Conservation (phyloP, 2,797 vertebrate species). For the Staurois parvus region DNA sequence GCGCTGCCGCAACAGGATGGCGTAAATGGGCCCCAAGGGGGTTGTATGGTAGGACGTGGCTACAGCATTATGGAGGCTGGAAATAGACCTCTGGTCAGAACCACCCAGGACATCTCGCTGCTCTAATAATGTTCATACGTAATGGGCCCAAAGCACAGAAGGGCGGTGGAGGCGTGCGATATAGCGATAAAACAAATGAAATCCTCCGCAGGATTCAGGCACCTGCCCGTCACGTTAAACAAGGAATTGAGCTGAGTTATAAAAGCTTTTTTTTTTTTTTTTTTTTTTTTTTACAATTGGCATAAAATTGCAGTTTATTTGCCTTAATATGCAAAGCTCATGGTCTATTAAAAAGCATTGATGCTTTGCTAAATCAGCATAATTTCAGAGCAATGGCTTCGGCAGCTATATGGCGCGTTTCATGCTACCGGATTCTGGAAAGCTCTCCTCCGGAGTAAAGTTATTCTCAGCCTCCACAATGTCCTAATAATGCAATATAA, state of each 20-base stretch:
- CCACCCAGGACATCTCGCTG: too few species aligned
- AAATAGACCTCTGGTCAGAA: too few species aligned
- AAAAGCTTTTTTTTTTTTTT: too few species aligned
- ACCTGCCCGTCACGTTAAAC: slow-evolving; percentile 24
- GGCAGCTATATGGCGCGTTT: slow-evolving; percentile 51
- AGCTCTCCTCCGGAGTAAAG: not conserved
- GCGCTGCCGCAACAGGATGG: too few species aligned
- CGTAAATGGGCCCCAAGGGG: too few species aligned
- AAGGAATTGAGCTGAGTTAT: not conserved
- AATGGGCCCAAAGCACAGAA: not conserved
- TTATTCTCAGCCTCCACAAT: slow-evolving; percentile 16
- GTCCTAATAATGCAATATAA: not conserved
- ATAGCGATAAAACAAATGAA: not conserved
- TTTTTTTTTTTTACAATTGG: slow-evolving; percentile 27
- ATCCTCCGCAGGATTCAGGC: not conserved
- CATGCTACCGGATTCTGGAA: not conserved
- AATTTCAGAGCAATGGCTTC: slow-evolving; percentile 48
- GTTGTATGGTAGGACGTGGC: too few species aligned
- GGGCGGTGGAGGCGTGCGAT: too few species aligned
- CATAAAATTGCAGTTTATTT: slow-evolving; percentile 25
- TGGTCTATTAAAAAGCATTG: slow-evolving; percentile 52
- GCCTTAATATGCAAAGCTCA: slow-evolving; percentile 48
- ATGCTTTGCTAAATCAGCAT: slow-evolving; percentile 57
- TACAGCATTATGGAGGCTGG: too few species aligned
- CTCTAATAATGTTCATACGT: not conserved